Base-by-base conservation (phyloP, 1,140 invertebrate genomes). In the Dreissena polymorpha region DNA sequence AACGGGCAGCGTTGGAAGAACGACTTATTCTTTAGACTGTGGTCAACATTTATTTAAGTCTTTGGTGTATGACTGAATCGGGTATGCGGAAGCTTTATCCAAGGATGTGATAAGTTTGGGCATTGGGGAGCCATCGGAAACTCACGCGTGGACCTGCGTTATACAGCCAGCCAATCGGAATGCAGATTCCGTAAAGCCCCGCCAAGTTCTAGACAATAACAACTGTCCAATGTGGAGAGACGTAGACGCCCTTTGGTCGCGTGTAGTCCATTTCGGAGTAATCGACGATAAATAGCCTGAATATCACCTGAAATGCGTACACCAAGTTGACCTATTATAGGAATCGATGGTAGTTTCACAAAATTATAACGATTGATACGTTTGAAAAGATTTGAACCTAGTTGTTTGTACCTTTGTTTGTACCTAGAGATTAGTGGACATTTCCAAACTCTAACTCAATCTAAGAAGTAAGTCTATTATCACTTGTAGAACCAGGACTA, bases 261-360 rank as follows among this genome's bases (percentile, higher is more conserved):
- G 29, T 82, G 75, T 92, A 92, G 13, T 86, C 88, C 60, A 92
- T 68, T 64, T 92, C 90, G 1, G 89, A 95, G 88, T 97, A 97
- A 87, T 97, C 95, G 27, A 97, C 94, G 95, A 96, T 96, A 82
- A 89, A 89, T 83, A 91, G 78, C 0, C 88, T 70, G 72, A 91
- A 91, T 3, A 90, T 87, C 49, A 68, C 82, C 89, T 90, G 79
- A 2, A 88, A 85, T 71, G 70, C 16, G 16, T 60, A n/a, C 16
- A 23, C 2, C 21, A 10, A 60, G 21, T 60, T n/a, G 3, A 60
- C 57, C 16, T n/a, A n/a, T 60, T 60, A 5, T 18, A 60, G 2
- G 2, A n/a, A 60, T 12, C 3, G 2, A 60, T 60, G 57, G 57
- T 60, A n/a, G 57, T 18, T 60, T n/a, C 57, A 18, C 6, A n/a